Conservation (phyloP, 2,888 invertebrate genomes). For the Cepaea hortensis region DNA sequence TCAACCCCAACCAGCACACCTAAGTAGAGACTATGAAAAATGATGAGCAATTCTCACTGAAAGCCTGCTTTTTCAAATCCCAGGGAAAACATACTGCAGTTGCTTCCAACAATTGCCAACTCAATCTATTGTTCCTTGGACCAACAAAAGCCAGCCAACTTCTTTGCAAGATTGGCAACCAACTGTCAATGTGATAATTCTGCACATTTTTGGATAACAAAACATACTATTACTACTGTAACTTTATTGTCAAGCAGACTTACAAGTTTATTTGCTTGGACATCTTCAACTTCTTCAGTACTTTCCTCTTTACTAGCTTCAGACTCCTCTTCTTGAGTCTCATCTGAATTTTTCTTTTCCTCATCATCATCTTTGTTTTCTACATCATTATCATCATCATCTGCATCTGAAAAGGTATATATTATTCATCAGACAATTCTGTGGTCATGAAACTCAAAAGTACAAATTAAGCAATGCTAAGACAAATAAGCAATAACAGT, state of each 20-base stretch:
- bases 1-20: too few relatives aligned
- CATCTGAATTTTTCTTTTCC: slow-evolving; percentile 27
- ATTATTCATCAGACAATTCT: neutral
- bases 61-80: too few relatives aligned
- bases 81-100: too few relatives aligned
- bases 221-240: too few relatives aligned
- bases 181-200: too few relatives aligned
- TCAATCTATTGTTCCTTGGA: too few relatives aligned
- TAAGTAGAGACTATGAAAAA: too few relatives aligned
- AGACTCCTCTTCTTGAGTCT: slow-evolving; percentile 18
- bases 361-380: slow-evolving; percentile 38
- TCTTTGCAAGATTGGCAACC: too few relatives aligned
- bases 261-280: slow-evolving; percentile 27
- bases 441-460: neutral
- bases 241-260: neutral
- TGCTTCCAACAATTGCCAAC: too few relatives aligned
- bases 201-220: too few relatives aligned
- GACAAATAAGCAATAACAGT: neutral
- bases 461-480: neutral
- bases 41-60: too few relatives aligned
- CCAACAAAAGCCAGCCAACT: too few relatives aligned
- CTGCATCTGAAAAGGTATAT: slow-evolving; percentile 62
- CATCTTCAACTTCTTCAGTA: slow-evolving; percentile 45
- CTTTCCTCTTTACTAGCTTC: slow-evolving; percentile 25
- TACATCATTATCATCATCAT: slow-evolving; percentile 63